Percentiles rank a stretch among this genome's conserved stretches.
Evolutionary conservation across 2,113 vertebrate genomes (phyloP).

Genomic region (Mesocricetus auratus): DNA sequence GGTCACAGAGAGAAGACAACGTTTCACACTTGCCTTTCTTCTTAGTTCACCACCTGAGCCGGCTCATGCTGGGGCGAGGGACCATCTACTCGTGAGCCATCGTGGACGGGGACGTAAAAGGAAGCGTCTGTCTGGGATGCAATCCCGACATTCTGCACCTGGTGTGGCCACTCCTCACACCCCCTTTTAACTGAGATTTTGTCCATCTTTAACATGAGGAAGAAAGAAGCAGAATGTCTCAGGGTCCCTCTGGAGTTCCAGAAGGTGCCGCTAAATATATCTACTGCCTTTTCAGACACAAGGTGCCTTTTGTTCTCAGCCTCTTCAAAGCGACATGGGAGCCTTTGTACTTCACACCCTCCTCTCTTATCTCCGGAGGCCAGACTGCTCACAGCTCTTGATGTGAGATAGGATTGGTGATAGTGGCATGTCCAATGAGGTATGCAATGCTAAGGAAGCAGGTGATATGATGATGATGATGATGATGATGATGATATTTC

Average conservation of each 20-base stretch:
- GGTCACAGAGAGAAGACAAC: neutral
- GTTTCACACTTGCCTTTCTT: neutral
- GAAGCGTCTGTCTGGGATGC: rapidly evolving
- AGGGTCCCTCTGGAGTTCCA: neutral
- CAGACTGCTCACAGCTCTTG: neutral
- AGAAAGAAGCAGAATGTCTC: neutral
- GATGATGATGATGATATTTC: neutral
- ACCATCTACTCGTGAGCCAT: neutral
- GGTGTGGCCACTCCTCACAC: neutral
- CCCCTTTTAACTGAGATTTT: neutral
- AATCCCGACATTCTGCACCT: neutral
- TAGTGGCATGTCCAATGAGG: neutral
- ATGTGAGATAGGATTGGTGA: neutral
- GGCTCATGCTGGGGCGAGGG: neutral
- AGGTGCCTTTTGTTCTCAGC: rapidly evolving
- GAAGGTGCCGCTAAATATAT: neutral
- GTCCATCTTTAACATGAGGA: neutral
- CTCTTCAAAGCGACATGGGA: neutral
- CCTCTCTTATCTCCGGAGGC: neutral
- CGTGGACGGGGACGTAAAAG: rapidly evolving
- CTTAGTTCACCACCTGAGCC: neutral
- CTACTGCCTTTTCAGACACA: neutral
- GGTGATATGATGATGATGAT: neutral
- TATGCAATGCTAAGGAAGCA: neutral
- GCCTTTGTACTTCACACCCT: neutral